These are phyloP conservation scores for Vireo griseus DNA, from an alignment of 2,797 vertebrate genomes.

Conservation along the genomic window DNA sequence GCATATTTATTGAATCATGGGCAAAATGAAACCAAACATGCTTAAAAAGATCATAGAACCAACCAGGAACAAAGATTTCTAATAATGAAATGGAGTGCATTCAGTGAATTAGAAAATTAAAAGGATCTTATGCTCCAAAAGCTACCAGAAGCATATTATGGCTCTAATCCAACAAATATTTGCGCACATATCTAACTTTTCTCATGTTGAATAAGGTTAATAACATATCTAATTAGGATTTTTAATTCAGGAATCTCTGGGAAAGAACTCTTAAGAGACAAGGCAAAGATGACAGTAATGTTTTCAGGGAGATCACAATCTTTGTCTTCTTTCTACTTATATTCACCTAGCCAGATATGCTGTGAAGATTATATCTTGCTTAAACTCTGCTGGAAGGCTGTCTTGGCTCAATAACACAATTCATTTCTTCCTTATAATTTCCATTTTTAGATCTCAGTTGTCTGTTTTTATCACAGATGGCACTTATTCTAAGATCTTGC, in stretches of 20 bases:
- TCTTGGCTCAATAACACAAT: neutral
- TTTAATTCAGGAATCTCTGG: neutral
- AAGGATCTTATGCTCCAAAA: neutral
- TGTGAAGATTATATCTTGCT: neutral
- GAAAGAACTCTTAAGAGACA: neutral
- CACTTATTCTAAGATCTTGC: neutral
- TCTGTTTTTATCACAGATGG: neutral
- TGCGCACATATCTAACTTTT: conserved; percentile 1
- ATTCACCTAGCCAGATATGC: neutral
- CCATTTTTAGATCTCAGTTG: neutral
- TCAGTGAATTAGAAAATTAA: conserved; percentile 43
- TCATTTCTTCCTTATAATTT: neutral
- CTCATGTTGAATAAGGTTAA: conserved; percentile 40
- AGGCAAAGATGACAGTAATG: neutral
- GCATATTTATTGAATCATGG: neutral
- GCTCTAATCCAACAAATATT: conserved; percentile 43
- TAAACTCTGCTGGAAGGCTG: neutral
- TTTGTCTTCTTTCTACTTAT: neutral
- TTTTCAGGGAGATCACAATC: neutral
- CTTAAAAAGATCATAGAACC: neutral
- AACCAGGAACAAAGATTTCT: neutral
- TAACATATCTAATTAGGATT: conserved; percentile 36
- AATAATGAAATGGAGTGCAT: neutral
- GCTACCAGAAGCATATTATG: neutral
- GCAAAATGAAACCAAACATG: neutral